Evolutionary conservation across 37 sponge, comb jelly and placozoan species (phyloP).

Genomic region (Spongilla lacustris): DNA sequence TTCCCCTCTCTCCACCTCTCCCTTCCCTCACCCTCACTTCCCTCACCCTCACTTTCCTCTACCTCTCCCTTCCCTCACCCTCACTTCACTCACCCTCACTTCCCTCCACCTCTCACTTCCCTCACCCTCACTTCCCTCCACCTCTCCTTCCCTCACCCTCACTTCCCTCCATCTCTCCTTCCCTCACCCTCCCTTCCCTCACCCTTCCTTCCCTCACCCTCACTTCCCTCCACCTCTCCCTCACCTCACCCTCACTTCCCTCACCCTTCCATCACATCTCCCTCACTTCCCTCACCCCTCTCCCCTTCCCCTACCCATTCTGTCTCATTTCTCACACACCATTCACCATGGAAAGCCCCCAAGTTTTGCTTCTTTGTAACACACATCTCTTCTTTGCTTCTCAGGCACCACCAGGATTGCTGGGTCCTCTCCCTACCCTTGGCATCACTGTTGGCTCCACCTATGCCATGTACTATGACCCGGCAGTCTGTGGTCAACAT

Average conservation of each 20-base stretch:
- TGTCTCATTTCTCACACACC: too few relatives aligned
- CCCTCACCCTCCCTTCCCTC: neutral
- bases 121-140: neutral
- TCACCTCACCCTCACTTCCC: too few relatives aligned
- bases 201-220: neutral
- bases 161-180: neutral
- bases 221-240: too few relatives aligned
- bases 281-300: neutral
- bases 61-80: neutral
- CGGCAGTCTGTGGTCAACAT: neutral
- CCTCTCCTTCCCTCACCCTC: neutral
- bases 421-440: neutral
- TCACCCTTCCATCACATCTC: neutral
- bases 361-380: too few relatives aligned
- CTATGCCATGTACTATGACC: slow-evolving; percentile 5
- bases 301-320: too few relatives aligned
- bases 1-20: neutral
- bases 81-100: neutral
- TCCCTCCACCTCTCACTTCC: neutral
- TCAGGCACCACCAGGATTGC: neutral
- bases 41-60: neutral
- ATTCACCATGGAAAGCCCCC: too few relatives aligned
- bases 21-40: neutral
- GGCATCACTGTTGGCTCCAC: neutral
- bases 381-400: too few relatives aligned